Conservation (phyloP, 2,113 vertebrate species). For the Nothocercus nigrocapillus region DNA sequence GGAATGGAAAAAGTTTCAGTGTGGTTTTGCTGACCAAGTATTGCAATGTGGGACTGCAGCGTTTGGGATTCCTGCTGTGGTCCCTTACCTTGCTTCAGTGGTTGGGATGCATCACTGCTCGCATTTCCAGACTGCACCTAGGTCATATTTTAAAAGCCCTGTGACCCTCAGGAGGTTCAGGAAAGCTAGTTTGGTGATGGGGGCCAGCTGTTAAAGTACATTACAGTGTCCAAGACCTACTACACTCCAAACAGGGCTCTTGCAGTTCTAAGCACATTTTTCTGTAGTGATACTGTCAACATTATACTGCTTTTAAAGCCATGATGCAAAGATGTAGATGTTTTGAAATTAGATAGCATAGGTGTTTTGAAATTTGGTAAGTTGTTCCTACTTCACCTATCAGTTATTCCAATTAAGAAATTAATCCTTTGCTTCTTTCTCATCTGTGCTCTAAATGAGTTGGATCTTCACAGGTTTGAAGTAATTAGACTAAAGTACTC, state of each 20-base stretch:
- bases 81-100: not conserved
- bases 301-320: not conserved
- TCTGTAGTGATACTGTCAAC: not conserved
- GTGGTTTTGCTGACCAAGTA: not conserved
- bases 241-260: not conserved
- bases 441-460: not conserved
- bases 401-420: not conserved
- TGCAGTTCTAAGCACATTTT: not conserved
- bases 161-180: not conserved
- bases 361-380: not conserved
- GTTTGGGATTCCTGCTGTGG: not conserved
- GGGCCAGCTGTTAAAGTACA: not conserved
- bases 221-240: not conserved
- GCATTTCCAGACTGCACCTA: not conserved
- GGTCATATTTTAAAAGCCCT: not conserved
- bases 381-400: not conserved
- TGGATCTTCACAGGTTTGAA: not conserved
- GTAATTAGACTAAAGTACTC: not conserved
- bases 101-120: not conserved
- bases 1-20: accelerated
- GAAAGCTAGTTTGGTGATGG: not conserved
- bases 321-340: not conserved
- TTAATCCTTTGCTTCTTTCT: not conserved
- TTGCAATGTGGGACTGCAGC: not conserved
- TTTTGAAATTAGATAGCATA: not conserved